Evolutionary conservation across 1,140 invertebrate species (phyloP).

Genomic region (Sycophila sp.): DNA sequence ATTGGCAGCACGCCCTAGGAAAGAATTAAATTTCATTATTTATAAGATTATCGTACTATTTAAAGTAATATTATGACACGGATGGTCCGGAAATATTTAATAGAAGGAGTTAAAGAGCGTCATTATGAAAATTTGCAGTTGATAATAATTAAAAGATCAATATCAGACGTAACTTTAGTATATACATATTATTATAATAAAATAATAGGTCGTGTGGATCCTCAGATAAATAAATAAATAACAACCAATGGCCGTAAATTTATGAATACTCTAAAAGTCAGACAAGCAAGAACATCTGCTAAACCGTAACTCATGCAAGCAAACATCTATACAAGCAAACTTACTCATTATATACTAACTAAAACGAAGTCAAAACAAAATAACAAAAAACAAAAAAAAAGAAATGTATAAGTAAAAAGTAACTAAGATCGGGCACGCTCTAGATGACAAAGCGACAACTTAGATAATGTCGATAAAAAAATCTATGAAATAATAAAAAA

Average conservation of each 20-base stretch:
- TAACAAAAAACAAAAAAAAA: conserved; percentile 42
- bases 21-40: conserved; percentile 3
- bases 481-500: conserved; percentile 50
- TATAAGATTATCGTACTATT: conserved; percentile 25
- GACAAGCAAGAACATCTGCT: too few relatives aligned
- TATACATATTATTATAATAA: too few relatives aligned
- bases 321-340: conserved; percentile 40
- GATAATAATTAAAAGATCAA: too few relatives aligned
- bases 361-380: too few relatives aligned
- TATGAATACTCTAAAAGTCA: too few relatives aligned
- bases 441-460: conserved; percentile 36
- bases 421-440: conserved; percentile 50
- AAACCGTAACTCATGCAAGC: too few relatives aligned
- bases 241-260: too few relatives aligned
- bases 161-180: too few relatives aligned
- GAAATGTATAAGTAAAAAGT: conserved; percentile 39
- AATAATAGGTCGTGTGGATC: too few relatives aligned
- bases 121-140: conserved; percentile 15
- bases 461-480: conserved; percentile 39
- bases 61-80: background rate
- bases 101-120: conserved; percentile 18
- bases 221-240: too few relatives aligned
- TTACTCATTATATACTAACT: conserved; percentile 42
- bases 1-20: background rate
- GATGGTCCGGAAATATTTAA: conserved; percentile 2